Evolutionary conservation across 1,140 invertebrate species (phyloP), one percentile per base, ranked within the genome.

Genomic region (Spodoptera frugiperda): DNA sequence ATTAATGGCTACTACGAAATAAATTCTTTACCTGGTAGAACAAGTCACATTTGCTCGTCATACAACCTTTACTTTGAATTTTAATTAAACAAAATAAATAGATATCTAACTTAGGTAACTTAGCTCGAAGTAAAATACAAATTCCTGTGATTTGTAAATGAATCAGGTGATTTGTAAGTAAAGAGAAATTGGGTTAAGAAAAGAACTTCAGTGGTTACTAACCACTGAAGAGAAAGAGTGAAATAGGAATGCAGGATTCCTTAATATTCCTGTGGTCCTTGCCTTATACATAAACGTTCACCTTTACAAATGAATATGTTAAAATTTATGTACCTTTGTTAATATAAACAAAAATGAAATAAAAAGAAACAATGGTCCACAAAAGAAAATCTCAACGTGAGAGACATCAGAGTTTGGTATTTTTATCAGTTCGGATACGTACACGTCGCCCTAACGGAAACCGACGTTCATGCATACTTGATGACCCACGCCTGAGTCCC

Each of bases 401-500:
- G 53, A 72, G 25, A 53, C 25, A 53, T 30, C 33, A 57, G 15
- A 33, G 9, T 14, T 21, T 15, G 51, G 63, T 70, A 67, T 68
- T 73, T 76, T 53, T 74, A 79, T 79, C 48, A 77, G 71, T 82
- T 78, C 19, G 73, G 59, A 71, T 82, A 33, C 59, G 53, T 72
- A 55, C 54, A 48, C 76, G 63, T 76, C 59, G 51, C 39, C 77
- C 53, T 55, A 78, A 76, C 84, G 87, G 88, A 90, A 87, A 82
- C 81, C 81, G 72, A 74, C 85, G 78, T 82, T 89, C 86, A 85
- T 82, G 84, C 80, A 84, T 84, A 86, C 81, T 81, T 86, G 84
- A 88, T 87, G 83, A 80, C 65, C 67, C 81, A 65, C 49, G 70
- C 77, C 71, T 21, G 61, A 53, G 30, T 70, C 78, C 78, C 79